Evolutionary conservation across 2,113 vertebrate species (phyloP).

Genomic region (Tapirus terrestris): DNA sequence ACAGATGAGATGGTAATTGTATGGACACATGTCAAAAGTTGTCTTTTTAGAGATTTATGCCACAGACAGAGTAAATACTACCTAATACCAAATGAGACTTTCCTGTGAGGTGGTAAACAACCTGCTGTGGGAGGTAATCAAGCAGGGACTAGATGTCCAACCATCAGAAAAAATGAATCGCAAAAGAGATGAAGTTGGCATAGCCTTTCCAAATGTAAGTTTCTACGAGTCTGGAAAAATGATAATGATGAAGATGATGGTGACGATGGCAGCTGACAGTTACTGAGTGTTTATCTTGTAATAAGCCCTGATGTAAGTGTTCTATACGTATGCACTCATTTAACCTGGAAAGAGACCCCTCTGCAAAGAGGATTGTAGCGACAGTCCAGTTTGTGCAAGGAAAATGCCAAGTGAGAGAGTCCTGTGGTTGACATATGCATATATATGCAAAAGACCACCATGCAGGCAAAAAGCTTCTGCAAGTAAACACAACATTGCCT

Average conservation of each 20-base stretch:
- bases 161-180: not conserved
- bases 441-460: not conserved
- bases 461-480: not conserved
- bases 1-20: not conserved
- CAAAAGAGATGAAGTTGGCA: not conserved
- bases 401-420: not conserved
- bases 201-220: not conserved
- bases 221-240: not conserved
- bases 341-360: not conserved
- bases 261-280: not conserved
- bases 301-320: not conserved
- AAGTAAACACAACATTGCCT: not conserved
- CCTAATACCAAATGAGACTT: not conserved
- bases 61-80: not conserved
- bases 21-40: not conserved
- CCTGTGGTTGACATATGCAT: not conserved
- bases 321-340: not conserved
- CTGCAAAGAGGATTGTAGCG: not conserved
- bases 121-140: not conserved
- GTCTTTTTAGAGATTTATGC: not conserved
- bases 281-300: not conserved
- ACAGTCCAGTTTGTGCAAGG: not conserved
- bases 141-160: not conserved
- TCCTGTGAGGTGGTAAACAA: not conserved
- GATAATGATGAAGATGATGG: not conserved